Conservation (phyloP, 2,113 vertebrate genomes). For the Condylura cristata region DNA sequence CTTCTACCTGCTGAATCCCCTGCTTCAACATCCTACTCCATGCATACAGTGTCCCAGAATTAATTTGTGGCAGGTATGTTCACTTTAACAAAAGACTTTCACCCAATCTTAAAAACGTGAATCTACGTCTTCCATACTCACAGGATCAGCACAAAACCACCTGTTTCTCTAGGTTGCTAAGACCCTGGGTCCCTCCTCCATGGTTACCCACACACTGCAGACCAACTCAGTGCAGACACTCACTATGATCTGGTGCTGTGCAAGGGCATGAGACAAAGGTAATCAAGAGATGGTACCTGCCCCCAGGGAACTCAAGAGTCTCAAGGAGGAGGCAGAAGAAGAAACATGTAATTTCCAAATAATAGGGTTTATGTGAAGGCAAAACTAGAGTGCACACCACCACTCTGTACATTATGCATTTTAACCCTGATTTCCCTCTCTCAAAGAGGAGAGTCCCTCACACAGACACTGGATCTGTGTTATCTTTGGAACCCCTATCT, state of each 20-base stretch:
- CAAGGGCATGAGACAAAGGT: not conserved
- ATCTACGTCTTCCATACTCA: not conserved
- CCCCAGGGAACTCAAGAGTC: not conserved
- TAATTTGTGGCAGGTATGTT: not conserved
- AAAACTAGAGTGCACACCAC: not conserved
- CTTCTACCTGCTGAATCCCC: not conserved
- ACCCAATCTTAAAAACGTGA: not conserved
- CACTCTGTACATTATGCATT: not conserved
- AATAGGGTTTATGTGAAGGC: not conserved
- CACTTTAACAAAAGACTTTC: slow-evolving; percentile 25
- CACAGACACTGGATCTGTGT: not conserved
- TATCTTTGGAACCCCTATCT: not conserved
- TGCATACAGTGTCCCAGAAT: not conserved
- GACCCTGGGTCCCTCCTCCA: not conserved
- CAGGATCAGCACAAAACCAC: not conserved
- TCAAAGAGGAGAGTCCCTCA: not conserved
- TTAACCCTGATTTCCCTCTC: not conserved
- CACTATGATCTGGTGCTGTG: not conserved
- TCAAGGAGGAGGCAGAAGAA: not conserved
- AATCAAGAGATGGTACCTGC: not conserved
- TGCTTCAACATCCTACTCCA: not conserved
- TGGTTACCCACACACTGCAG: not conserved
- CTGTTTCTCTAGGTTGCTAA: not conserved
- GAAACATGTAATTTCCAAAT: not conserved
- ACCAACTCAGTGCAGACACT: not conserved